Evolutionary conservation across 2,888 invertebrate species (phyloP), one percentile per base, ranked within the genome.

Genomic region (Carpatolechia fugitivella): DNA sequence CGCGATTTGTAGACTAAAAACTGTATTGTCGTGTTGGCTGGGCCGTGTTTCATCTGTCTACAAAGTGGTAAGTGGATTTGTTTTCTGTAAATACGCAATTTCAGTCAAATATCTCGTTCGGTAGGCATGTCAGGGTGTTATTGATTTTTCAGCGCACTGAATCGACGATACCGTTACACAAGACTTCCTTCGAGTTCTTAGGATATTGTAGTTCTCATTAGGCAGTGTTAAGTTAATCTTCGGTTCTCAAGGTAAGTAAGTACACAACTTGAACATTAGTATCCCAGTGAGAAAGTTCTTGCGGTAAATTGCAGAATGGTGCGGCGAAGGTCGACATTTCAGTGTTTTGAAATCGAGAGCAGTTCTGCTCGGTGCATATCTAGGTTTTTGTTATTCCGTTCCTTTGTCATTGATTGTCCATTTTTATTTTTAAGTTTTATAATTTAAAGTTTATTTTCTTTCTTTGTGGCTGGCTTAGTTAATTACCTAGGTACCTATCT

Each of bases 331-430:
- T 70, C 69, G 67, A 60, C 41, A 60, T 71, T 74, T 70, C 72
- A 70, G 67, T 74, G 68, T 79, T 78, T 80, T 76, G 75, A 73
- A 78, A 78, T 72, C 63, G 58, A 68, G 57, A 63, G 58, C 63
- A 63, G 74, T 73, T 72, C 67, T 73, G 74, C 66, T 74, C 58
- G 41, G 55, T 73, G 71, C 63, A 56, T 70, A 74, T 69, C 68
- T 76, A 63, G 76, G 71, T 67, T 71, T 71, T 60, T 55, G 36
- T 18, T 35, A 41, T 38, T 48, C 29, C 46, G 13, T 20, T 54
- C 47, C 54, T 46, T 57, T 54, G 51, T 54, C 40, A 51, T 31
- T 51, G 18, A n/a, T 41, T 13, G 24, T 30, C 6, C 5, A 40
- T 5, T 40, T 20, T 36, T 6, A n/a, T n/a, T 36, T 50, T 6